phyloP scores from a whole-genome alignment of 2,888 invertebrate species.

The Hyalella azteca region DNA sequence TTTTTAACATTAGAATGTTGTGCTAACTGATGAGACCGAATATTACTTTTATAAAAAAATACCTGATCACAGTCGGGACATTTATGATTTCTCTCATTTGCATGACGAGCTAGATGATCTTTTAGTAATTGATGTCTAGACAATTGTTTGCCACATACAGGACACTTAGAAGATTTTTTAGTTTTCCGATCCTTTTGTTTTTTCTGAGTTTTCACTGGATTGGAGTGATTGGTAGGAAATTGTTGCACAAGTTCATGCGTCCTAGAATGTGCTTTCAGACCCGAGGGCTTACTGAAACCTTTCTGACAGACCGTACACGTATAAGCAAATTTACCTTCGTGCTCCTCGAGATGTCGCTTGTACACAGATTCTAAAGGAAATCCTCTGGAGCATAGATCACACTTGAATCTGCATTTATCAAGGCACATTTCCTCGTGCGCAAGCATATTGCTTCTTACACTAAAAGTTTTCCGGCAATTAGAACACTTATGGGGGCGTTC shows the following conservation, averaged over 20 bases:
- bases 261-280: slow-evolving; percentile 44
- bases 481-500: slow-evolving; percentile 53
- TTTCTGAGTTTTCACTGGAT: neutral
- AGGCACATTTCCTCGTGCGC: slow-evolving; percentile 51
- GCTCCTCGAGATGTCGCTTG: slow-evolving; percentile 50
- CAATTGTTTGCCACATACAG: slow-evolving; percentile 50
- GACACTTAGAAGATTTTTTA: slow-evolving; percentile 38
- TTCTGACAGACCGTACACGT: slow-evolving; percentile 48
- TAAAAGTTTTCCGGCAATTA: slow-evolving; percentile 51
- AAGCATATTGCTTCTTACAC: slow-evolving; percentile 52
- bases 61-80: slow-evolving; percentile 45
- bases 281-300: slow-evolving; percentile 56
- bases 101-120: slow-evolving; percentile 53
- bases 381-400: slow-evolving; percentile 49
- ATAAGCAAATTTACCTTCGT: slow-evolving; percentile 52
- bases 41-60: slow-evolving; percentile 54
- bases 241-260: slow-evolving; percentile 40
- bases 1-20: slow-evolving; percentile 42
- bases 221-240: neutral
- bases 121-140: slow-evolving; percentile 43
- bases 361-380: slow-evolving; percentile 54
- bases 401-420: slow-evolving; percentile 49
- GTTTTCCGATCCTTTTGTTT: slow-evolving; percentile 22
- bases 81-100: slow-evolving; percentile 47
- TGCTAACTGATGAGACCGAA: slow-evolving; percentile 46